Percentiles rank a stretch among this genome's conserved stretches.
These are phyloP conservation scores for Sarcophilus harrisii DNA, from an alignment of 2,797 vertebrate genomes.

Conservation along the genomic window DNA sequence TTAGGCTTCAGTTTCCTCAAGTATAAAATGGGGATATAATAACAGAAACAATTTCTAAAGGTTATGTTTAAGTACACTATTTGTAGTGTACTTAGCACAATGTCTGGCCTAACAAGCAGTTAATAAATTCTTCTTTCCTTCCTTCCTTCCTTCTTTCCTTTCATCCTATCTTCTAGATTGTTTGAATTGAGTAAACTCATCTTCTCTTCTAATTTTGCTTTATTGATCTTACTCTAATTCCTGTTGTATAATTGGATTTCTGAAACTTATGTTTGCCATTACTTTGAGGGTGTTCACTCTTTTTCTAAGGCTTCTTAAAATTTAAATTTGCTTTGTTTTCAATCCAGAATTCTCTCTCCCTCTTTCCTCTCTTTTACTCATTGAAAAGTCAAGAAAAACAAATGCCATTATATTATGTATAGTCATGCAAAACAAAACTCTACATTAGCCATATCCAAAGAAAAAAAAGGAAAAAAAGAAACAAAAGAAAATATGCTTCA, in stretches of 20 bases:
- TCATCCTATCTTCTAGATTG: neutral
- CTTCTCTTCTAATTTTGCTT: neutral
- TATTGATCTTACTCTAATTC: neutral
- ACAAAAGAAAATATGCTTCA: neutral
- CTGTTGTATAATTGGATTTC: neutral
- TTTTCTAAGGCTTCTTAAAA: neutral
- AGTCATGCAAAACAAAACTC: neutral
- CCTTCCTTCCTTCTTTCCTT: neutral
- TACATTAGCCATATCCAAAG: neutral
- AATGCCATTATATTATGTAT: neutral
- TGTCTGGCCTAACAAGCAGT: neutral
- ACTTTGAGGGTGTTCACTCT: neutral
- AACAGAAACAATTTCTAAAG: neutral
- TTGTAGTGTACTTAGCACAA: neutral
- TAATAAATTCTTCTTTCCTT: neutral
- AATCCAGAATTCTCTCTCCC: neutral
- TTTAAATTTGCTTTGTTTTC: neutral
- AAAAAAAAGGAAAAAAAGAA: neutral
- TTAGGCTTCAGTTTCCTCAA: neutral
- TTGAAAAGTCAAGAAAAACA: neutral
- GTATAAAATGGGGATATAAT: neutral
- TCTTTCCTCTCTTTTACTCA: neutral
- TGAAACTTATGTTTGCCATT: neutral
- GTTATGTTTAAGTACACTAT: neutral
- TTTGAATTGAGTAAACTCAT: neutral